Base-by-base conservation (phyloP, 2,888 invertebrate genomes). In the Lochmaea capreae region DNA sequence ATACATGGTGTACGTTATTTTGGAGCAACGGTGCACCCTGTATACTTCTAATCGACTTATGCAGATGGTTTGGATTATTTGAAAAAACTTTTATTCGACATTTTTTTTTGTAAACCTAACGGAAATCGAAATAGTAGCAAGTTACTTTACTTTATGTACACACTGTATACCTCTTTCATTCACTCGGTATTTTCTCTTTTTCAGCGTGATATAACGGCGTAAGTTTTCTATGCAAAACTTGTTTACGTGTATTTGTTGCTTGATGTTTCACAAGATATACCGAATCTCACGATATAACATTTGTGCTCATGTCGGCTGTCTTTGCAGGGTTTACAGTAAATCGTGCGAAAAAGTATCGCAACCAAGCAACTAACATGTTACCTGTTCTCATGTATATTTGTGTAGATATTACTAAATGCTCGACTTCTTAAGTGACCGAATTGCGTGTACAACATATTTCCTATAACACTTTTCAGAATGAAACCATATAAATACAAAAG, bases 261-360 rank as follows among this genome's bases (percentile, higher is more conserved):
- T 11, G 26, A 58, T 22, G 58, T 58, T 58, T 22, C 58, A 58
- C 58, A 58, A 26, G 58, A 58, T 58, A 58, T 58, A 58, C 22
- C 22, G 58, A 58, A 58, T 58, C 58, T 26, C 58, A 58, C 58
- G 58, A 58, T 49, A n/a, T 14, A 49, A n/a, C 58, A 12, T 58
- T 12, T 22, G 26, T 26, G 11, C 14, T 58, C 58, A 58, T 58
- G 58, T 12, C 26, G 58, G 18, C 26, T 22, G 58, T 58, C 58
- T 39, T 39, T 39, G 33, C 33, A 39, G 33, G 33, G 33, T 58
- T 58, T 58, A 58, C 58, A 58, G 4, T 26, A 58, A 26, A 58
- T 58, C 58, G 58, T 58, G 58, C 18, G 16, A 26, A 58, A 49
- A 58, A 22, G 58, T 58, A 26, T 58, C 58, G 18, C 58, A 58